Base-by-base conservation (phyloP, 1,140 invertebrate genomes). In the Atopsyche davidsoni region DNA sequence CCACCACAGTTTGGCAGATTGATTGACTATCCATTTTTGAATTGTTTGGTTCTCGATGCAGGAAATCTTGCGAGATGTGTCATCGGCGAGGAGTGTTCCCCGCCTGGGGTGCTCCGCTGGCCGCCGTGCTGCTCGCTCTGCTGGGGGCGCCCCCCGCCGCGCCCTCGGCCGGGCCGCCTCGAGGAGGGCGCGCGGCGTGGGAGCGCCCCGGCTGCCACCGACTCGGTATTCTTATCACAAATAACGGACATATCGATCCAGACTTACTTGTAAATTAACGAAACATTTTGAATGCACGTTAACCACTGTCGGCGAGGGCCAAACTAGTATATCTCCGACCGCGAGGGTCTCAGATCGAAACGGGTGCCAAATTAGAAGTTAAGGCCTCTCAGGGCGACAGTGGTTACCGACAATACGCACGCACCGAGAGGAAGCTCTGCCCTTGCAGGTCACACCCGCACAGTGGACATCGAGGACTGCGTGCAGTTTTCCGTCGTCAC, bases 401-500 rank as follows among this genome's bases (percentile, higher is more conserved):
- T n/a, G n/a, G n/a, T n/a, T n/a, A n/a, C n/a, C n/a, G n/a, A n/a
- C n/a, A n/a, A n/a, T n/a, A n/a, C n/a, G n/a, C n/a, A n/a, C n/a
- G 6, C 7, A 28, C 25, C 25, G 25, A 7, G n/a, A n/a, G n/a
- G n/a, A n/a, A n/a, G n/a, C n/a, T n/a, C n/a, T n/a, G n/a, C n/a
- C n/a, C n/a, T 40, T 36, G 17, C 60, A 89, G 86, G 85, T 35
- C 82, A 91, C 64, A 89, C 85, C 0, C 73, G 88, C 51, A 83
- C 75, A 53, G 83, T 92, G 41, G 80, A 78, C 36, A 89, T 92
- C 57, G 85, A 86, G 0, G 84, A 85, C 58, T 93, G 89, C 65
- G 80, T 91, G 0, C 80, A 86, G 57, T 92, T 93, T 62, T 74
- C 80, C 46, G 83, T 92, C 55, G 89, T 85, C 7, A 90, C 87